Base-by-base conservation (phyloP, 2,797 vertebrate species). In the Siniperca undulata region DNA sequence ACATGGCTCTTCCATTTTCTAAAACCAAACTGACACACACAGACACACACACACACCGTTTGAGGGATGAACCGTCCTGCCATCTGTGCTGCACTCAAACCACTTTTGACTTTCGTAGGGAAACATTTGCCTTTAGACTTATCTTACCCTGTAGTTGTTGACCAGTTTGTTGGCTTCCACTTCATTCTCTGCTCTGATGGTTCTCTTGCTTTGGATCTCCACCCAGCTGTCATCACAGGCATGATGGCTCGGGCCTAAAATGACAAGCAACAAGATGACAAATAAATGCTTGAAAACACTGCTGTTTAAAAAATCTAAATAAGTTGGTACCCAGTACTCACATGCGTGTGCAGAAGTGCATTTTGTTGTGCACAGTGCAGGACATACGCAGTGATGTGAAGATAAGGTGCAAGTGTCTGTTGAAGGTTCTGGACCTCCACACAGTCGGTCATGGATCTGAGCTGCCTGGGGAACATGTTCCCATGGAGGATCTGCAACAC, bases 1-100 rank as follows among this genome's bases (percentile, higher is more conserved):
- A 98, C 96, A 0, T 98, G 97, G 72, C 97, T 97, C 93, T 98
- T 98, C 97, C 97, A 98, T 74, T 98, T 98, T 93, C 97, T 96
- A 88, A 98, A 98, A 80, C 97, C 97, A 85, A 98, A 98, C 97
- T 98, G 86, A 46, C 48, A 82, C 56, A 82, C 13, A 80, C 6
- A 62, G 5, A 78, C 30, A 83, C 4, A 78, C 4, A 69, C 34
- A 27, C 27, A n/a, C n/a, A 0, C 5, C 62, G 27, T 78, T 46
- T 61, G 13, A 48, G 36, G 5, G 1, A 62, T 64, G 22, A 71
- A n/a, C 7, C 0, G 1, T 16, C 58, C 4, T 13, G 30, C 30
- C 50, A 22, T 5, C 20, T 14, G 56, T 55, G 70, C 40, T 85
- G 4, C 52, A 59, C n/a, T 73, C 12, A 19, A 40, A 20, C 66